Evolutionary conservation across 2,797 vertebrate genomes (phyloP).

Genomic region (Amblyopsis hoosieri): DNA sequence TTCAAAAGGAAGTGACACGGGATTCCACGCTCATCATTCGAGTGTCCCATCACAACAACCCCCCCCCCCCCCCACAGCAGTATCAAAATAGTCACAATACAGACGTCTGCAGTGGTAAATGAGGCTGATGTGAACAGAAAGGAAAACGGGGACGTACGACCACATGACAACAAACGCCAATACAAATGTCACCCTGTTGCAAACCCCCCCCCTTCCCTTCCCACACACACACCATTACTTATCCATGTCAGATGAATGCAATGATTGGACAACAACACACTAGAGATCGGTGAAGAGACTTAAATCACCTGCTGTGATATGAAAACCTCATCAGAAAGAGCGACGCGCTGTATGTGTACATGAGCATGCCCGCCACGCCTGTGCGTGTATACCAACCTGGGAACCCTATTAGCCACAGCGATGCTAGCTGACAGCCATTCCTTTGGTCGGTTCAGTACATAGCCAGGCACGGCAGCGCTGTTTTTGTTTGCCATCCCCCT

Average conservation of each 20-base stretch:
- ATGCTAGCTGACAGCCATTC: neutral
- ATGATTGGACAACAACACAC: slow-evolving; percentile 8
- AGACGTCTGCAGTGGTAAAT: slow-evolving; percentile 8
- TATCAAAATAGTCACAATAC: slow-evolving; percentile 18
- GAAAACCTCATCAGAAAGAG: slow-evolving; percentile 65
- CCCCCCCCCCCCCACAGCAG: slow-evolving; percentile 24
- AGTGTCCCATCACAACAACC: slow-evolving; percentile 29
- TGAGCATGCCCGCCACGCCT: slow-evolving; percentile 16
- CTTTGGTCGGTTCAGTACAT: too few species aligned
- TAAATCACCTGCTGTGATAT: slow-evolving; percentile 74
- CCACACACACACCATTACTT: neutral
- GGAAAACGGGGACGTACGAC: slow-evolving; percentile 18
- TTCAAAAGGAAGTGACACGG: slow-evolving; percentile 28
- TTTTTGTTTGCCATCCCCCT: neutral
- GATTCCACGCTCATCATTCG: slow-evolving; percentile 32
- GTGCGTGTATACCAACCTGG: slow-evolving; percentile 4
- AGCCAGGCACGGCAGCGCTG: too few species aligned
- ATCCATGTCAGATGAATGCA: slow-evolving; percentile 14
- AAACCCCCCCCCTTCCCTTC: slow-evolving; percentile 25
- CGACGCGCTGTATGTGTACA: slow-evolving; percentile 41
- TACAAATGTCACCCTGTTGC: slow-evolving; percentile 62
- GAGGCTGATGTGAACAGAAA: slow-evolving; percentile 19
- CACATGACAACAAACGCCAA: slow-evolving; percentile 45
- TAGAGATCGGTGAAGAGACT: slow-evolving; percentile 49
- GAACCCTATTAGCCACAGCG: slow-evolving; percentile 2